Evolutionary conservation across 2,113 vertebrate genomes (phyloP).

Genomic region (Cephalopterus ornatus): DNA sequence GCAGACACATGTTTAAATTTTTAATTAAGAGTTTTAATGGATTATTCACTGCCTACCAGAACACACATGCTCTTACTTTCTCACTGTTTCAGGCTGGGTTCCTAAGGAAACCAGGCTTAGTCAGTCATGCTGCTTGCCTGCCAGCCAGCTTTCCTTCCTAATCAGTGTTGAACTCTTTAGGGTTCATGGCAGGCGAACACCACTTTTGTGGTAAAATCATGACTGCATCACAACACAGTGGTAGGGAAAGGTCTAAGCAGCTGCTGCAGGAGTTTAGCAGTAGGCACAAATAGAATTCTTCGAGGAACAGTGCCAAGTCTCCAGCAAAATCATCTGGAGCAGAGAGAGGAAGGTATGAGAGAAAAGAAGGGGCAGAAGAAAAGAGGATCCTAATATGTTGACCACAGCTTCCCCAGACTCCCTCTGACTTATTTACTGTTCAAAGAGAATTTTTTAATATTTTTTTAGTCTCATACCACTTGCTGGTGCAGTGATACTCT

Average conservation of each 20-base stretch:
- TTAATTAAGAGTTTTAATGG: conserved; percentile 68
- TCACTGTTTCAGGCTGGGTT: conserved; percentile 36
- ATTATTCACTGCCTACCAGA: conserved; percentile 61
- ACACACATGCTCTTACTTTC: conserved; percentile 50
- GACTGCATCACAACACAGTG: conserved; percentile 5
- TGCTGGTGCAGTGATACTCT: neutral
- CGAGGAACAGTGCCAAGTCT: neutral
- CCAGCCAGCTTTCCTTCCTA: conserved; percentile 36
- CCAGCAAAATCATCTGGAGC: neutral
- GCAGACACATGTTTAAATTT: conserved; percentile 64
- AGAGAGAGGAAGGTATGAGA: neutral
- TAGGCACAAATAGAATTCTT: neutral
- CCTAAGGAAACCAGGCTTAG: conserved; percentile 64
- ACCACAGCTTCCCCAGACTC: neutral
- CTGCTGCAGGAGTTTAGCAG: neutral
- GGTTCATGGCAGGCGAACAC: neutral
- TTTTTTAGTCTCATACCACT: neutral
- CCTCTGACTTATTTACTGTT: neutral
- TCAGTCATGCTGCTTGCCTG: conserved; percentile 29
- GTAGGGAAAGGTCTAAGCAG: conserved; percentile 7
- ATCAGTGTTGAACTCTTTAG: neutral
- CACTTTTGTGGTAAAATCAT: conserved; percentile 9
- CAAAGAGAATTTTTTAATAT: neutral
- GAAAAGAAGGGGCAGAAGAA: neutral
- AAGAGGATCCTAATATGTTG: neutral